Percentiles rank a stretch among this genome's conserved stretches.
Evolutionary conservation across 2,888 invertebrate genomes (phyloP).

Genomic region (Beris chalybata): DNA sequence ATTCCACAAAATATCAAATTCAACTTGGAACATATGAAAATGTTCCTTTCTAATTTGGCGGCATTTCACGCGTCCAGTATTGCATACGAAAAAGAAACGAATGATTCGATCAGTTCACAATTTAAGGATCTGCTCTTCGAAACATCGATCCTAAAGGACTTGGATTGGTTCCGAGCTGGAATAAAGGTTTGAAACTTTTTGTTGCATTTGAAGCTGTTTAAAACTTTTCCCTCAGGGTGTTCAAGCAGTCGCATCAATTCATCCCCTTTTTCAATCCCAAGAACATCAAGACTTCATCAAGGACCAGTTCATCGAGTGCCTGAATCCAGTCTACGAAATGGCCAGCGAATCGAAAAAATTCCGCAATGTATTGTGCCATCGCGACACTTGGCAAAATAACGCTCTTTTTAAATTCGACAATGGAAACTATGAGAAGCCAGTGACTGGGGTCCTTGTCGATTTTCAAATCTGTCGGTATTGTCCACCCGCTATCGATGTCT

Average conservation of each 20-base stretch:
- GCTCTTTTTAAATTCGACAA: conserved; percentile 45
- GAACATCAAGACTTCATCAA: conserved; percentile 44
- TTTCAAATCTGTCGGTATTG: conserved; percentile 52
- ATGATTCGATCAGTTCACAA: conserved; percentile 44
- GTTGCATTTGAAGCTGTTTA: neutral
- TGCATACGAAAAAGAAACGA: conserved; percentile 50
- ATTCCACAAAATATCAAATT: conserved; percentile 43
- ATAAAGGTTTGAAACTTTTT: conserved; percentile 41
- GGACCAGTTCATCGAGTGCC: conserved; percentile 44
- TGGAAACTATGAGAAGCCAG: conserved; percentile 39
- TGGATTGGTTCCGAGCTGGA: conserved; percentile 47
- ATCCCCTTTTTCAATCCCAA: conserved; percentile 43
- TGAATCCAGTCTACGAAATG: conserved; percentile 48
- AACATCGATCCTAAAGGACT: conserved; percentile 43
- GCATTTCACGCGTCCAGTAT: conserved; percentile 54
- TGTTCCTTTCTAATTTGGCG: conserved; percentile 51
- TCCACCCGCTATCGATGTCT: conserved; percentile 51
- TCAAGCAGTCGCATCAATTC: conserved; percentile 44
- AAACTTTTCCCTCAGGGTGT: conserved; percentile 39
- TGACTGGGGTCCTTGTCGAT: conserved; percentile 49
- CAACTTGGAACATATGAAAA: conserved; percentile 48
- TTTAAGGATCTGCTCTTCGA: conserved; percentile 44
- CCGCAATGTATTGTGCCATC: conserved; percentile 58
- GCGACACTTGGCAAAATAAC: conserved; percentile 55
- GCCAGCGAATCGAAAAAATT: conserved; percentile 49